These are phyloP conservation scores for Metopia argyrocephala DNA, from an alignment of 2,888 invertebrate genomes.

Conservation along the genomic window DNA sequence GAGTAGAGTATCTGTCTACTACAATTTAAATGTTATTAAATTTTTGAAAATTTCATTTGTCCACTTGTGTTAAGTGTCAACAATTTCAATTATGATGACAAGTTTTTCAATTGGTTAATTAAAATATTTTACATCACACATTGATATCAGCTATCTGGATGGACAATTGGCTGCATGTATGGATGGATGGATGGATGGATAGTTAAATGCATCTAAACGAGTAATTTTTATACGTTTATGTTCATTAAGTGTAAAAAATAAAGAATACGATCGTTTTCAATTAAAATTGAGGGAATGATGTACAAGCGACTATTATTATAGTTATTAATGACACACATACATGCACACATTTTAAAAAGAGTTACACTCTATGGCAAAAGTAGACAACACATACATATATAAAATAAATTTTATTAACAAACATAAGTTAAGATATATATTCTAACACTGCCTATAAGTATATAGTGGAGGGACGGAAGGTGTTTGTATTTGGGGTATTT, in stretches of 20 bases:
- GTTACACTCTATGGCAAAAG: too few species aligned
- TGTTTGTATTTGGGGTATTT: too few species aligned
- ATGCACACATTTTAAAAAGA: too few species aligned
- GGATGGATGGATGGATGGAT: background rate
- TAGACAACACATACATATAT: too few species aligned
- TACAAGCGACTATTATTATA: too few species aligned
- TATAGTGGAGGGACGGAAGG: too few species aligned
- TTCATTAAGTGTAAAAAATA: background rate
- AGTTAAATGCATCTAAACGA: background rate
- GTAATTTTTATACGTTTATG: background rate
- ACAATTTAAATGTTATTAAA: slow-evolving; percentile 32
- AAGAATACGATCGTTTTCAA: background rate
- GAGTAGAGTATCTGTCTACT: background rate
- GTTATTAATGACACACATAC: too few species aligned
- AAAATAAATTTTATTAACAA: too few species aligned
- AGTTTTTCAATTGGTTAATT: slow-evolving; percentile 55
- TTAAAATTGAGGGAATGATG: background rate
- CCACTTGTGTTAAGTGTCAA: slow-evolving; percentile 47
- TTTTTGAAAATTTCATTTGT: slow-evolving; percentile 44
- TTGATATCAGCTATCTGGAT: slow-evolving; percentile 20
- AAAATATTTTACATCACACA: slow-evolving; percentile 49
- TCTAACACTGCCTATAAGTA: too few species aligned
- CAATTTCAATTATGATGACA: slow-evolving; percentile 49
- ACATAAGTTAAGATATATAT: too few species aligned
- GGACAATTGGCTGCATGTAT: background rate